These are phyloP conservation scores for Nemapogon koenigi DNA, from an alignment of 2,888 invertebrate genomes.

Conservation along the genomic window DNA sequence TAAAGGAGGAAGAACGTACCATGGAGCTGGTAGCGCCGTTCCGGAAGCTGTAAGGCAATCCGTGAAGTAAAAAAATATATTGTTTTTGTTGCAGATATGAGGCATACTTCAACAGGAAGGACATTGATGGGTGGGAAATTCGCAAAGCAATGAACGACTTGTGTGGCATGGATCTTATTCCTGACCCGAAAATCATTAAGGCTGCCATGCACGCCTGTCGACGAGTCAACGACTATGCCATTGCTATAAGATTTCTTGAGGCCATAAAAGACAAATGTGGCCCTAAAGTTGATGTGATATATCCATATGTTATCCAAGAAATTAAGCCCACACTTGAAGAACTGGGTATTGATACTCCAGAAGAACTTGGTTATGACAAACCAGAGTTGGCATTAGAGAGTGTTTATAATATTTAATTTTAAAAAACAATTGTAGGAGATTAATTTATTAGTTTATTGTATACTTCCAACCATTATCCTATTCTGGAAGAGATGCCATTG, in stretches of 20 bases:
- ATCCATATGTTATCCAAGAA: slow-evolving; percentile 88
- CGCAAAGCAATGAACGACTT: slow-evolving; percentile 91
- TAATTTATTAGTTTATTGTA: no score
- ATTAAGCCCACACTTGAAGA: slow-evolving; percentile 92
- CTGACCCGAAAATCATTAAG: slow-evolving; percentile 88
- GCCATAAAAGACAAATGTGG: slow-evolving; percentile 91
- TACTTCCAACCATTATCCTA: no score
- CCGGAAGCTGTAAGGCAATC: no score
- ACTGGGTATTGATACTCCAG: slow-evolving; percentile 91
- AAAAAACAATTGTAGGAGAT: slow-evolving; percentile 1
- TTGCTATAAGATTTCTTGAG: slow-evolving; percentile 93
- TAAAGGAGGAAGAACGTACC: no score
- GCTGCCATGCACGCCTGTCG: slow-evolving; percentile 92
- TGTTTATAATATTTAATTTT: slow-evolving; percentile 70
- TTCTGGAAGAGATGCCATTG: no score
- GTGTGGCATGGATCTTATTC: slow-evolving; percentile 88
- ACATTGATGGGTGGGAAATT: slow-evolving; percentile 95
- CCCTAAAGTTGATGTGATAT: slow-evolving; percentile 74
- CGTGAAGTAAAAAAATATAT: no score
- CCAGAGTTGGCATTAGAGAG: slow-evolving; percentile 89
- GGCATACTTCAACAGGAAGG: slow-evolving; percentile 81
- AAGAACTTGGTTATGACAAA: slow-evolving; percentile 96
- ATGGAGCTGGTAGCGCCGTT: no score
- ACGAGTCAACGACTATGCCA: slow-evolving; percentile 90
- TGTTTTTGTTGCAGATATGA: slow-evolving; percentile 67